Percentiles rank a stretch among this genome's conserved stretches.
phyloP scores from a whole-genome alignment of 2,888 invertebrate genomes.

The Troglohyphantes excavatus region DNA sequence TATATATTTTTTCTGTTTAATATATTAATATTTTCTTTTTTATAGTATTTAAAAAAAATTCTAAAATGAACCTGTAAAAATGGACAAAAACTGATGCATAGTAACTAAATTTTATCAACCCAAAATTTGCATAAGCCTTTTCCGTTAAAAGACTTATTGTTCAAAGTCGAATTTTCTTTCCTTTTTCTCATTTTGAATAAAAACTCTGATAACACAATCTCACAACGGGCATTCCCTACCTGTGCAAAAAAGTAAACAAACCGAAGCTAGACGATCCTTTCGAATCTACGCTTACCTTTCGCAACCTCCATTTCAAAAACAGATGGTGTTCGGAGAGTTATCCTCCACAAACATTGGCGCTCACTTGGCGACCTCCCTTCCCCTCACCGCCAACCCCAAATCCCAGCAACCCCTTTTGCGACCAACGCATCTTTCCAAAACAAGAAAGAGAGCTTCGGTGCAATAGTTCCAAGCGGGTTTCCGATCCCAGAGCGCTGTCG shows the following conservation, averaged over 20 bases:
- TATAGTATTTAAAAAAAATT: no score
- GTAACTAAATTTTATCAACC: no score
- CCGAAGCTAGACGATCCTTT: background rate
- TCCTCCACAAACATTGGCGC: background rate
- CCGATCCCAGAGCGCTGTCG: slow-evolving; percentile 15
- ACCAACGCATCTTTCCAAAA: slow-evolving; percentile 13
- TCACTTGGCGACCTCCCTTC: slow-evolving; percentile 12
- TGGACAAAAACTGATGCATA: no score
- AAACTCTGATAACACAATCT: no score
- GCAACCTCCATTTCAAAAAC: background rate
- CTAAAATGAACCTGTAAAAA: no score
- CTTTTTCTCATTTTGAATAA: no score
- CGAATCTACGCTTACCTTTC: background rate
- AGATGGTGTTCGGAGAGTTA: background rate
- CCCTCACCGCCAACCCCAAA: background rate
- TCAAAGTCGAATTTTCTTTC: no score
- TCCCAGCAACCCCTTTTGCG: background rate
- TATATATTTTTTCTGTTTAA: no score
- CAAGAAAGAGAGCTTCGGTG: background rate
- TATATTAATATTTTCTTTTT: no score
- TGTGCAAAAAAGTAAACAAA: background rate
- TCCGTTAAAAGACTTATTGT: no score
- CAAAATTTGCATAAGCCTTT: no score
- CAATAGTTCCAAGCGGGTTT: slow-evolving; percentile 7
- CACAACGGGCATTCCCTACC: background rate